phyloP scores from a whole-genome alignment of 2,113 vertebrate genomes.

The Steatornis caripensis region DNA sequence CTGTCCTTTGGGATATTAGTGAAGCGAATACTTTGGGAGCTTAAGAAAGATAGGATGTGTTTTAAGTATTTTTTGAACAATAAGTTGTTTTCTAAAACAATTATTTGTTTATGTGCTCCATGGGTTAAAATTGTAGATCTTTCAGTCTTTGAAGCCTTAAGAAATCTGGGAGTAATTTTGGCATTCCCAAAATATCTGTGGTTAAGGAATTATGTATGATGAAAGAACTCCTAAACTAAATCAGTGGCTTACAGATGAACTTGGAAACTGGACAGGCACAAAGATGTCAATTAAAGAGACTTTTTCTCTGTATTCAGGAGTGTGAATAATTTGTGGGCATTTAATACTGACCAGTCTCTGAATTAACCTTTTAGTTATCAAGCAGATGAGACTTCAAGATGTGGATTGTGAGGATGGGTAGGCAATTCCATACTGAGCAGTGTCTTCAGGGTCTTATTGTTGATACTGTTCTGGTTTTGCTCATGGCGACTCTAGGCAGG shows the following conservation, averaged over 20 bases:
- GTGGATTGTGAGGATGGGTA: background rate
- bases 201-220: background rate
- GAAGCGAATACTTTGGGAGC: background rate
- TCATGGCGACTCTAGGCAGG: background rate
- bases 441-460: background rate
- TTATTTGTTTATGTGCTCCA: background rate
- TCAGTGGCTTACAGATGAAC: background rate
- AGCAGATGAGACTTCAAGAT: background rate
- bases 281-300: background rate
- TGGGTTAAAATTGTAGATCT: background rate
- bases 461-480: background rate
- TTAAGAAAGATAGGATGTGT: background rate
- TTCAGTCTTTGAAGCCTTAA: background rate
- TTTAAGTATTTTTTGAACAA: background rate
- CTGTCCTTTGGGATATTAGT: background rate
- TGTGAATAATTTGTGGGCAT: background rate
- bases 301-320: background rate
- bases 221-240: background rate
- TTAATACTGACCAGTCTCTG: background rate
- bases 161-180: background rate
- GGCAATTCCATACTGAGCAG: background rate
- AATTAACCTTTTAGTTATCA: background rate
- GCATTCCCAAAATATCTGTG: background rate
- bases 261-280: background rate
- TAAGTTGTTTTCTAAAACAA: background rate